Conservation (phyloP, 2,888 invertebrate genomes). For the Periphyllus acericola region DNA sequence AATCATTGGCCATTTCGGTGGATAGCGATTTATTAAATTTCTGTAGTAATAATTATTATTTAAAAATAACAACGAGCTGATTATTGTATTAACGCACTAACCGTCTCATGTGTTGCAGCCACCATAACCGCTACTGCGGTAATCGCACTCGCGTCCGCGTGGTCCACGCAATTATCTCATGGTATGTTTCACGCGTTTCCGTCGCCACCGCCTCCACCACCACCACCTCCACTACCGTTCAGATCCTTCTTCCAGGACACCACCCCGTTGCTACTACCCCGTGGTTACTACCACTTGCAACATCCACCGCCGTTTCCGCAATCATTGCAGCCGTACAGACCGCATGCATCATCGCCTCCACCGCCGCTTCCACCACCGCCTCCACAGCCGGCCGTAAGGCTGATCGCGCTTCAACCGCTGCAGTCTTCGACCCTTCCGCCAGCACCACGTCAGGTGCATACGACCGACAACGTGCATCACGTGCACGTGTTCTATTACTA, state of each 20-base stretch:
- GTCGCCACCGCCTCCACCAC: not conserved
- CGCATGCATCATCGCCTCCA: not conserved
- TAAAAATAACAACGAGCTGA: too few relatives aligned
- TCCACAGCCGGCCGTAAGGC: not conserved
- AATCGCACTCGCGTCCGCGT: slow-evolving; percentile 14
- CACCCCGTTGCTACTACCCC: not conserved
- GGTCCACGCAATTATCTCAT: slow-evolving; percentile 22
- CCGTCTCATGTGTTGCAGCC: slow-evolving; percentile 11
- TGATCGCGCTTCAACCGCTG: not conserved
- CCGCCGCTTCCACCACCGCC: not conserved
- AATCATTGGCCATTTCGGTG: too few relatives aligned
- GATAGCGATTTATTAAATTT: too few relatives aligned
- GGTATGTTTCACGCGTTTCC: not conserved
- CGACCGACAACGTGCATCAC: not conserved
- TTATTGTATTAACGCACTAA: not conserved
- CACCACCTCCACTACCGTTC: not conserved
- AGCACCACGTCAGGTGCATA: not conserved
- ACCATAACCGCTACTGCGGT: not conserved
- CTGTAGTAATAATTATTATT: not conserved
- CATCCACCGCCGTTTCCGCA: slow-evolving; percentile 9
- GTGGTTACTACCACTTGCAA: not conserved
- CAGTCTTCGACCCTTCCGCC: not conserved
- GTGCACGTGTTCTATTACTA: slow-evolving; percentile 28
- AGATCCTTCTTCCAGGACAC: not conserved
- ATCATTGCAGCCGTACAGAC: not conserved